A percentile compares a stretch with the other conserved stretches of the same genome.
Evolutionary conservation across 2,888 invertebrate species (phyloP).

Genomic region (Teinopalpus imperialis): DNA sequence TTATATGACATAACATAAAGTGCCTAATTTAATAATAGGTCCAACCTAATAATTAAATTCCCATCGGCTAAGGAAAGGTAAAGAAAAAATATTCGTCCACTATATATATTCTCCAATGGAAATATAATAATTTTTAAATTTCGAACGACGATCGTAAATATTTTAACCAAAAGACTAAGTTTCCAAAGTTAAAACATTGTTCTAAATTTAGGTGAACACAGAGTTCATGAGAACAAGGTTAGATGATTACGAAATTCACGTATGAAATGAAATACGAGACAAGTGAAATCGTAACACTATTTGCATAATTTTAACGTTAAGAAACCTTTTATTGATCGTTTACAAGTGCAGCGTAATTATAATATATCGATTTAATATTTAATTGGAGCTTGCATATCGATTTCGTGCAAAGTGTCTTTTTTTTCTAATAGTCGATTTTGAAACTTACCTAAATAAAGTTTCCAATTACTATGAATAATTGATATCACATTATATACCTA

Average conservation of each 20-base stretch:
- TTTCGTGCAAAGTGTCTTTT: constrained; percentile 24
- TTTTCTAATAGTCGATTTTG: constrained; percentile 1
- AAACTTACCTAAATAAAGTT: no score
- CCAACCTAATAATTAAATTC: no score
- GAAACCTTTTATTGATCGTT: constrained; percentile 44
- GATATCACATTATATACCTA: no score
- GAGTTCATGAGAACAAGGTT: constrained; percentile 32
- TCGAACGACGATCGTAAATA: no score
- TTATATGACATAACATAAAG: no score
- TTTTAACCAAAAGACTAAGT: not conserved
- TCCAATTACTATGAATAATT: no score
- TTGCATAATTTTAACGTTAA: constrained; percentile 51
- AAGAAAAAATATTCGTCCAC: no score
- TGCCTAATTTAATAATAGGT: no score
- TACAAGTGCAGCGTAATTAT: constrained; percentile 27
- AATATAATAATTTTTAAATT: no score
- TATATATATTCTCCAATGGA: no score
- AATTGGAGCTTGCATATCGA: constrained; percentile 32
- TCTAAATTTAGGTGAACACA: not conserved
- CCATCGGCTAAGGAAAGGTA: no score
- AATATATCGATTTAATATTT: constrained; percentile 38
- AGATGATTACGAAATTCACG: constrained; percentile 43
- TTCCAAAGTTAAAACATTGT: constrained; percentile 1
- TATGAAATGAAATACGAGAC: constrained; percentile 45
- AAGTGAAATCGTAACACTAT: constrained; percentile 42